phyloP scores from a whole-genome alignment of 2,888 invertebrate species.

The Lymantria monacha region DNA sequence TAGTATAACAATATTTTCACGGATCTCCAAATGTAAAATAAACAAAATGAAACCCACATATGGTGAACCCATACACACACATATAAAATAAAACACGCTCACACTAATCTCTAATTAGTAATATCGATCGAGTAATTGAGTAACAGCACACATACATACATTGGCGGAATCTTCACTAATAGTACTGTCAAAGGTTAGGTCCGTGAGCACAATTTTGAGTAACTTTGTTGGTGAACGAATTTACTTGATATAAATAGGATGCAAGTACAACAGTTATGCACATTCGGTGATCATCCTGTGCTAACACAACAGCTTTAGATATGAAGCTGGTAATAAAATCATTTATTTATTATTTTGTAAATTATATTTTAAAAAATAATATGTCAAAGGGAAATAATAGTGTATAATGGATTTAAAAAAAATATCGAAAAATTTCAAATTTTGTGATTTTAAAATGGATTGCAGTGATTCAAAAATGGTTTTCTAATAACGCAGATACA shows the following conservation, averaged over 20 bases:
- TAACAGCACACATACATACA: conserved; percentile 45
- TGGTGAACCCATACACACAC: conserved; percentile 31
- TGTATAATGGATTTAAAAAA: conserved; percentile 1
- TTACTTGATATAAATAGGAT: conserved; percentile 76
- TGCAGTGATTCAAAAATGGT: conserved; percentile 29
- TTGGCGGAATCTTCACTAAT: conserved; percentile 34
- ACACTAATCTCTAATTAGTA: conserved; percentile 59
- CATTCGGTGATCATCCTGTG: conserved; percentile 61
- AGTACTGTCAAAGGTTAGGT: conserved; percentile 73
- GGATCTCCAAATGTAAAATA: conserved; percentile 33
- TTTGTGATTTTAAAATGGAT: conserved; percentile 22
- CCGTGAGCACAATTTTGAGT: conserved; percentile 66
- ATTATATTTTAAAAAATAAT: background rate
- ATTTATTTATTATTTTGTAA: conserved; percentile 4
- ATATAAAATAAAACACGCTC: conserved; percentile 6
- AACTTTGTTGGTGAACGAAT: conserved; percentile 68
- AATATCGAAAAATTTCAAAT: background rate
- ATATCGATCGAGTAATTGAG: conserved; percentile 66
- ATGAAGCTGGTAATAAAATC: conserved; percentile 73
- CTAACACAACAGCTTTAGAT: conserved; percentile 57
- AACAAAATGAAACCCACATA: conserved; percentile 38
- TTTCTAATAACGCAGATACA: too few species aligned
- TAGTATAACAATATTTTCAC: conserved; percentile 7
- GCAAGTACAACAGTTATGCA: conserved; percentile 44
- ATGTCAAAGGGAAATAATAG: background rate